Evolutionary conservation across 1,140 invertebrate genomes (phyloP).

Genomic region (Camponotus floridanus): DNA sequence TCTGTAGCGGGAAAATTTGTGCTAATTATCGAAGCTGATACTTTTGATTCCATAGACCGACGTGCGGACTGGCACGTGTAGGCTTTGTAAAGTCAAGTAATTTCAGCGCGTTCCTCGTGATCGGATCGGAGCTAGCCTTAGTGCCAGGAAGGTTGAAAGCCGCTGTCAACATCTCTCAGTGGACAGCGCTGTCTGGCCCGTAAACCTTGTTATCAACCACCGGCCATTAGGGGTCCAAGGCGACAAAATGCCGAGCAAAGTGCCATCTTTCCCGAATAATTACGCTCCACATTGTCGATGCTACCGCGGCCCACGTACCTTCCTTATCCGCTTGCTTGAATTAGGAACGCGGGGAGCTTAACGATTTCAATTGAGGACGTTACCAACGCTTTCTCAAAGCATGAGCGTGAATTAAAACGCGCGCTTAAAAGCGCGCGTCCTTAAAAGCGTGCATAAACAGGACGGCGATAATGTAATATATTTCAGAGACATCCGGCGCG

Average conservation of each 20-base stretch:
- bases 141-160: conserved; percentile 84
- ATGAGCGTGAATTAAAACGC: conserved; percentile 52
- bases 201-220: conserved; percentile 86
- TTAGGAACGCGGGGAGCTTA: conserved; percentile 69
- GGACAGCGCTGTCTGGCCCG: conserved; percentile 81
- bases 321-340: conserved; percentile 78
- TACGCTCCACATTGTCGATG: conserved; percentile 83
- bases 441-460: conserved; percentile 71
- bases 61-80: conserved; percentile 50
- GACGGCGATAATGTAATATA: conserved; percentile 64
- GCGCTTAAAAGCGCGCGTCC: conserved; percentile 73
- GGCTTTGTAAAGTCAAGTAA: conserved; percentile 66
- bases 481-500: conserved; percentile 40
- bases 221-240: conserved; percentile 86
- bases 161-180: conserved; percentile 86
- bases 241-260: conserved; percentile 86
- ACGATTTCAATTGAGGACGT: conserved; percentile 69
- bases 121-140: conserved; percentile 71
- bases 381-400: conserved; percentile 66
- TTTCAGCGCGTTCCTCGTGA: conserved; percentile 66
- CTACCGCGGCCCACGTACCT: conserved; percentile 79
- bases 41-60: conserved; percentile 48
- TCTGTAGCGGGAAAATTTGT: background rate
- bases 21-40: conserved; percentile 44
- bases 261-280: conserved; percentile 86